These are phyloP conservation scores for Acomys russatus DNA, from an alignment of 2,797 vertebrate species.

Conservation along the genomic window DNA sequence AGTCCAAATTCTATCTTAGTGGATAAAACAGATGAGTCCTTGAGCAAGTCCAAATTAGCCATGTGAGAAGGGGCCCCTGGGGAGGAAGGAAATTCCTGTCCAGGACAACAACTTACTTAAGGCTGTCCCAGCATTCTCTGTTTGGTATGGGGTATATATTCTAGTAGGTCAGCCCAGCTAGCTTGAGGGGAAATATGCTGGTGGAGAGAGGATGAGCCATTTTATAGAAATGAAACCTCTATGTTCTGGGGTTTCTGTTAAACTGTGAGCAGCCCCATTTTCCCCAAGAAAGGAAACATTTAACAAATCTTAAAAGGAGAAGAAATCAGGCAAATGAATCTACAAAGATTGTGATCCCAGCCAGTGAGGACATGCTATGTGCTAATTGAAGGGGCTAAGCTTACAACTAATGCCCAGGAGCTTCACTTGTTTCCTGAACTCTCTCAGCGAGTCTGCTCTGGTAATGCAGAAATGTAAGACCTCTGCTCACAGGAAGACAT, in stretches of 20 bases:
- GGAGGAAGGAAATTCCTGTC: background rate
- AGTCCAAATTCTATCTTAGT: background rate
- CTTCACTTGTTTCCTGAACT: slow-evolving; percentile 45
- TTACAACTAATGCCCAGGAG: background rate
- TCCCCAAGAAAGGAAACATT: slow-evolving; percentile 1
- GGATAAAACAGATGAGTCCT: background rate
- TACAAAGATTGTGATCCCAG: slow-evolving; percentile 13
- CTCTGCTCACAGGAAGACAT: slow-evolving; percentile 41
- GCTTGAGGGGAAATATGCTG: slow-evolving; percentile 24
- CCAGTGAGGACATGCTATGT: background rate
- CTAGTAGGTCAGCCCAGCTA: background rate
- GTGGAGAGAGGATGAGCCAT: slow-evolving; percentile 30
- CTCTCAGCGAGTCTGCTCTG: slow-evolving; percentile 28
- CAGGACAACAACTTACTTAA: slow-evolving; percentile 4
- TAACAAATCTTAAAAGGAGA: slow-evolving; percentile 23
- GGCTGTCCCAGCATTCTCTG: background rate
- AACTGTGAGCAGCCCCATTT: slow-evolving; percentile 34
- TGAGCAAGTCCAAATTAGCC: slow-evolving; percentile 28
- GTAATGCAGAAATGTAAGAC: slow-evolving; percentile 45
- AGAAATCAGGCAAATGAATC: slow-evolving; percentile 45
- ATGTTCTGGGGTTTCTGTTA: slow-evolving; percentile 21
- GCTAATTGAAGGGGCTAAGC: background rate
- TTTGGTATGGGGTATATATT: background rate
- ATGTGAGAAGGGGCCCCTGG: background rate
- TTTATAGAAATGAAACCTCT: slow-evolving; percentile 51